A percentile compares a stretch with the other conserved stretches of the same genome.
Conservation (phyloP, 2,113 vertebrate species). For the Epinephelus cyanopodus region DNA sequence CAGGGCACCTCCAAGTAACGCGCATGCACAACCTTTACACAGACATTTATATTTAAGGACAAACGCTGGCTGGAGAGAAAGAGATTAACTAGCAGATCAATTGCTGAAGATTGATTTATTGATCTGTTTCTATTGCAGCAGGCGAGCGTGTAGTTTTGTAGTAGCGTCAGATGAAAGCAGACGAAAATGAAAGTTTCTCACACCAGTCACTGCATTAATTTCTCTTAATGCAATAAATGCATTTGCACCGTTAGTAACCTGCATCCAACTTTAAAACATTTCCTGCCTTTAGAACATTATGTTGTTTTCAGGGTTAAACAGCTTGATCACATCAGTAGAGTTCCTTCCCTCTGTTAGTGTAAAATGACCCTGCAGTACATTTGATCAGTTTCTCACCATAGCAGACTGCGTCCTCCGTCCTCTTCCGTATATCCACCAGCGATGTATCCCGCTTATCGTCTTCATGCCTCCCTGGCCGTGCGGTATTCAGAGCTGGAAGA, state of each 20-base stretch:
- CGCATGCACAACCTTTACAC: background rate
- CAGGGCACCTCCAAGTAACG: conserved; percentile 12
- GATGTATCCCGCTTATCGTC: conserved; percentile 37
- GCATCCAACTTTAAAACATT: conserved; percentile 48
- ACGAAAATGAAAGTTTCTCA: conserved; percentile 17
- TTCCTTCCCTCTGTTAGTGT: background rate
- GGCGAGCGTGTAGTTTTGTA: background rate
- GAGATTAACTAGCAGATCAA: background rate
- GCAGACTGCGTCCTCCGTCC: conserved; percentile 43
- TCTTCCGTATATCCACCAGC: conserved; percentile 53
- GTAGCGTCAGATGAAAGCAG: background rate
- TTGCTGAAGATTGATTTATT: background rate
- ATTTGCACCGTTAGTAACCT: background rate
- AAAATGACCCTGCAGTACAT: background rate
- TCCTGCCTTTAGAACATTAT: background rate
- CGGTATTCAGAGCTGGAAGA: conserved; percentile 47
- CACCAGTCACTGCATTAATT: background rate
- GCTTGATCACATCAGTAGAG: background rate
- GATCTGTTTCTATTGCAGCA: background rate
- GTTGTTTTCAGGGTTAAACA: background rate
- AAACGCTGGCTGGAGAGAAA: background rate
- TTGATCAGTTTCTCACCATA: conserved; percentile 68
- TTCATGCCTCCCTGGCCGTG: conserved; percentile 53
- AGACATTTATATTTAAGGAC: background rate
- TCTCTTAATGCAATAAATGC: background rate